Evolutionary conservation across 2,888 invertebrate genomes (phyloP).

Genomic region (Ormyrus labotus): DNA sequence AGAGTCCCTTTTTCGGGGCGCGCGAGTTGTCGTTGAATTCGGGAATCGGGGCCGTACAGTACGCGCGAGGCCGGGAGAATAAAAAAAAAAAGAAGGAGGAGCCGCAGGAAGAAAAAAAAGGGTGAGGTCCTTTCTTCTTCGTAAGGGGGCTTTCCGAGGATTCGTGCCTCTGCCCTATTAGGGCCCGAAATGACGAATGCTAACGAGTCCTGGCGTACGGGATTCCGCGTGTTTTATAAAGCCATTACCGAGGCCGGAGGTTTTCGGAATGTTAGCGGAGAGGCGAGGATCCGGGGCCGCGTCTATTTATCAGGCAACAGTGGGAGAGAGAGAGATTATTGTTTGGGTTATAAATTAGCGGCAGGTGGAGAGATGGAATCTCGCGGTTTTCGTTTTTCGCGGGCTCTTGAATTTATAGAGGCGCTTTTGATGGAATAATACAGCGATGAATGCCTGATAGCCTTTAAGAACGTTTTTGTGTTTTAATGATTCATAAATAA

Average conservation of each 20-base stretch:
- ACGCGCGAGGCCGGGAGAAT: neutral
- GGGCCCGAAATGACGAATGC: slow-evolving; percentile 64
- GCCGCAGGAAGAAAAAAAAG: slow-evolving; percentile 11
- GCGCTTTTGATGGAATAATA: too few relatives aligned
- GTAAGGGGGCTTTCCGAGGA: neutral
- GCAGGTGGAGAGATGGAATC: slow-evolving; percentile 19
- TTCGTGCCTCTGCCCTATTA: slow-evolving; percentile 37
- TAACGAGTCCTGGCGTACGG: slow-evolving; percentile 62
- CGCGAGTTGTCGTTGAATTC: too few relatives aligned
- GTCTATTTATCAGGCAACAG: slow-evolving; percentile 68
- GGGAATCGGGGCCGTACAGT: too few relatives aligned
- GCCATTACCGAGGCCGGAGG: slow-evolving; percentile 64
- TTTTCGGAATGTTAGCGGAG: slow-evolving; percentile 52
- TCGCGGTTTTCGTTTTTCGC: too few relatives aligned
- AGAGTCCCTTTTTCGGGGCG: too few relatives aligned
- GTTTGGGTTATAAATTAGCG: slow-evolving; percentile 59
- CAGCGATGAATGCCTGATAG: too few relatives aligned
- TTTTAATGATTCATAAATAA: too few relatives aligned
- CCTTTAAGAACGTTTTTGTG: neutral
- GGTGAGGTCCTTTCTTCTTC: neutral
- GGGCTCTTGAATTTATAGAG: too few relatives aligned
- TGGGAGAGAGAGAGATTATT: slow-evolving; percentile 22
- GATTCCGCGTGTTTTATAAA: slow-evolving; percentile 66
- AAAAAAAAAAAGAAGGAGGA: slow-evolving; percentile 11
- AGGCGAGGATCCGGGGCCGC: slow-evolving; percentile 61